Evolutionary conservation across 1,140 invertebrate species (phyloP).

Genomic region (Drosophila pallidifrons): DNA sequence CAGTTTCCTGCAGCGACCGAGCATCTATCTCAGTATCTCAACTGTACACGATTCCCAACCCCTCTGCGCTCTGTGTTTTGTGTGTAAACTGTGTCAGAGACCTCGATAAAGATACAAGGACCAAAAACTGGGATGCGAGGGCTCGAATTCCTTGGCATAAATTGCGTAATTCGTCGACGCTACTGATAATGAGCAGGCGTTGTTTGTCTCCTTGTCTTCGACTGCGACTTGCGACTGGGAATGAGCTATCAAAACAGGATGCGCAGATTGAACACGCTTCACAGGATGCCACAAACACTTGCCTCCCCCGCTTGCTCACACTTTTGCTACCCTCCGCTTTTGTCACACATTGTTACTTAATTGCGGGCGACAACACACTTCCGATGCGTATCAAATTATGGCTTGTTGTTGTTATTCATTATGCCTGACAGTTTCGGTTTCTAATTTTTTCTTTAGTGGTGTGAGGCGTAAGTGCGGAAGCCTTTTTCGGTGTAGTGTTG

Average conservation of each 20-base stretch:
- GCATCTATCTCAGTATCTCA: conserved; percentile 25
- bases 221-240: neutral
- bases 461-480: conserved; percentile 22
- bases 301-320: neutral
- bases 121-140: conserved; percentile 20
- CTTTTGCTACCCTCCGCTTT: neutral
- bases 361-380: conserved; percentile 57
- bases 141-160: conserved; percentile 40
- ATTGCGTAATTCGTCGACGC: conserved; percentile 68
- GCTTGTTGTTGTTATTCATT: conserved; percentile 37
- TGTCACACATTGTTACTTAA: conserved; percentile 35
- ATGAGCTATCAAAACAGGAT: conserved; percentile 56
- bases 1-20: conserved; percentile 61
- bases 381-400: conserved; percentile 74
- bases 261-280: conserved; percentile 63
- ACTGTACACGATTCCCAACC: conserved; percentile 26
- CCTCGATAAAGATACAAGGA: neutral
- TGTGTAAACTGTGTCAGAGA: conserved; percentile 70
- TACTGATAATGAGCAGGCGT: conserved; percentile 70
- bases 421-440: conserved; percentile 16
- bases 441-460: neutral
- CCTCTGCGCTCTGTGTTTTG: neutral
- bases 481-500: conserved; percentile 27
- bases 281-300: conserved; percentile 16
- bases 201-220: conserved; percentile 4